Conservation (phyloP, 2,113 vertebrate species). For the Micromys minutus region DNA sequence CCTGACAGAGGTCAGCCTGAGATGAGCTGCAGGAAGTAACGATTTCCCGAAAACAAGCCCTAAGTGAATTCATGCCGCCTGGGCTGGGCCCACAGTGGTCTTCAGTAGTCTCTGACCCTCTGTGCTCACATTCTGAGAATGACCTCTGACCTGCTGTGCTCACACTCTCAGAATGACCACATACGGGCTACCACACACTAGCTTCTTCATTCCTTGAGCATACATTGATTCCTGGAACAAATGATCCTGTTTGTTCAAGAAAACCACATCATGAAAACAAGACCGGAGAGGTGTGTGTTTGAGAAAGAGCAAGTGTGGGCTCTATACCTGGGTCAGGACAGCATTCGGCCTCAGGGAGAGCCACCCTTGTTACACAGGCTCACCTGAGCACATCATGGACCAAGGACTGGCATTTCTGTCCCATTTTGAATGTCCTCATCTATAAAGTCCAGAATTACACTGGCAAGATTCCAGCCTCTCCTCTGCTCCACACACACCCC, state of each 20-base stretch:
- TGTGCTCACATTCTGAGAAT: neutral
- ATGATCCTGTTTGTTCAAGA: neutral
- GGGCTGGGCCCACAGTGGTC: neutral
- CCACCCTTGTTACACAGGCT: no score
- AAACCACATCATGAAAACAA: neutral
- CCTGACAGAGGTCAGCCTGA: conserved; percentile 30
- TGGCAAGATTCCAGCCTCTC: neutral
- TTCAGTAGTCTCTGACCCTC: neutral
- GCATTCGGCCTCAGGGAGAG: neutral
- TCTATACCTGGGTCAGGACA: no score
- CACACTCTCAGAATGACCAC: neutral
- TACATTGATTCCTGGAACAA: neutral
- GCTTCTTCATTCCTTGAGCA: neutral
- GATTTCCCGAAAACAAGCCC: neutral
- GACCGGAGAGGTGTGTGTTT: neutral
- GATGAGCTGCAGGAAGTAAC: neutral
- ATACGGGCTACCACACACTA: accelerated
- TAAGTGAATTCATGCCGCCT: neutral
- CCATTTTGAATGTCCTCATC: neutral
- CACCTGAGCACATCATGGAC: neutral
- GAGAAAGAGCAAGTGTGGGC: neutral
- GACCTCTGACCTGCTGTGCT: no score
- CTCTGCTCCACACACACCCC: neutral
- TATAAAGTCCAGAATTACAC: neutral
- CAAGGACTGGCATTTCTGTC: neutral